Percentiles rank a stretch among this genome's conserved stretches.
phyloP scores from a whole-genome alignment of 2,888 invertebrate genomes.

The Onchidella celtica region DNA sequence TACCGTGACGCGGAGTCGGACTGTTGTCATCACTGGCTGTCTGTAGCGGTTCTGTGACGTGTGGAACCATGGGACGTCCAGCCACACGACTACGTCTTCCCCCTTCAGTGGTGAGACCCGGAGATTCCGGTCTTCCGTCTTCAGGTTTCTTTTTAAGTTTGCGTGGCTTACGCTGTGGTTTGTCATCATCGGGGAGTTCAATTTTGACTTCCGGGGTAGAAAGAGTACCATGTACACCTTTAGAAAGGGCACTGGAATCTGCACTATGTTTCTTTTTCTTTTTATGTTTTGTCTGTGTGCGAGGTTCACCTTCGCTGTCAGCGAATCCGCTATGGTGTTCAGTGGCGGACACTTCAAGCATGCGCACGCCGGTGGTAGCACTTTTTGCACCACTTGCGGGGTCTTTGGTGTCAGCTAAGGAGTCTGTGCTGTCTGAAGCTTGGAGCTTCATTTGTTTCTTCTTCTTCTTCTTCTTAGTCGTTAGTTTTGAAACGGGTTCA shows the following conservation, averaged over 20 bases:
- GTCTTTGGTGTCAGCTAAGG: not conserved
- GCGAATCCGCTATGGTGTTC: not conserved
- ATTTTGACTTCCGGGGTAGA: not conserved
- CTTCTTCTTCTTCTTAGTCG: not conserved
- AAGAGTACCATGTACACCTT: not conserved
- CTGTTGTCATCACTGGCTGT: not conserved
- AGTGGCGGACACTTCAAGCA: not conserved
- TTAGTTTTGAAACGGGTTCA: not conserved
- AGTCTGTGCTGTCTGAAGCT: constrained; percentile 20
- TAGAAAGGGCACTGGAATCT: not conserved
- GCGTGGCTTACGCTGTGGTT: not conserved
- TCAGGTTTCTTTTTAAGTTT: too few species aligned
- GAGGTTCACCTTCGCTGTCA: constrained; percentile 15
- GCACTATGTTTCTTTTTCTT: constrained; percentile 8
- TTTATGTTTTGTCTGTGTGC: not conserved
- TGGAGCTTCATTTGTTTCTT: not conserved
- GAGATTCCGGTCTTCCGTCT: not conserved
- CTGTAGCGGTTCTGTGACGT: not conserved
- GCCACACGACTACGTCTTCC: not conserved
- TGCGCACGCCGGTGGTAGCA: not conserved
- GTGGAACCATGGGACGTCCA: not conserved
- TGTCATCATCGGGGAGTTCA: not conserved
- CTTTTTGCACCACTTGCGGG: not conserved
- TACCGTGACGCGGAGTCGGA: not conserved
- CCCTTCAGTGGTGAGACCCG: not conserved